These are phyloP conservation scores for Shargacucullia verbasci DNA, from an alignment of 2,888 invertebrate species.

Conservation along the genomic window DNA sequence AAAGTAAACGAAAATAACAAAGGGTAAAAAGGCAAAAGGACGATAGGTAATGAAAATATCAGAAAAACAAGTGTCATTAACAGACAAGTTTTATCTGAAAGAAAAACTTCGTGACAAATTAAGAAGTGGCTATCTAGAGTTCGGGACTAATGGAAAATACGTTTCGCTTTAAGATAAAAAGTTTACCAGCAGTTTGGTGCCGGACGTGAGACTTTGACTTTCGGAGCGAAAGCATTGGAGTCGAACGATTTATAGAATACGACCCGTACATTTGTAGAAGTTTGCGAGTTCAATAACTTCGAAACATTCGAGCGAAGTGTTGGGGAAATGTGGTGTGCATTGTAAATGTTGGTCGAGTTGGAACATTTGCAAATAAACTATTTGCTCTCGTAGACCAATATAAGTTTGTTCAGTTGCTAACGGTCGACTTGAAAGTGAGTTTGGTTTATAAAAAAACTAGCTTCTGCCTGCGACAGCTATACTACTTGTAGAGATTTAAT, in stretches of 20 bases:
- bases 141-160: conserved; percentile 51
- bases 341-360: conserved; percentile 32
- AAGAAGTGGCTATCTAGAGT: conserved; percentile 57
- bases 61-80: conserved; percentile 73
- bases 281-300: conserved; percentile 37
- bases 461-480: no score
- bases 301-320: conserved; percentile 8
- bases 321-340: conserved; percentile 20
- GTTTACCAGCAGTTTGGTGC: conserved; percentile 49
- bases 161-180: conserved; percentile 56
- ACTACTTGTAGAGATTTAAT: no score
- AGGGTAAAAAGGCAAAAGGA: conserved; percentile 41
- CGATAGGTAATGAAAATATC: conserved; percentile 69
- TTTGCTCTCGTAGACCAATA: no score
- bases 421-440: no score
- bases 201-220: conserved; percentile 44
- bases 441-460: no score
- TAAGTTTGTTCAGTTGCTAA: background rate
- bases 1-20: conserved; percentile 51
- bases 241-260: conserved; percentile 43
- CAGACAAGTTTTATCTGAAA: conserved; percentile 68
- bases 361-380: no score
- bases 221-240: conserved; percentile 36
- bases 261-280: conserved; percentile 36
- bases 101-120: conserved; percentile 78